phyloP scores from a whole-genome alignment of 1,140 invertebrate genomes.

The Spodoptera frugiperda region DNA sequence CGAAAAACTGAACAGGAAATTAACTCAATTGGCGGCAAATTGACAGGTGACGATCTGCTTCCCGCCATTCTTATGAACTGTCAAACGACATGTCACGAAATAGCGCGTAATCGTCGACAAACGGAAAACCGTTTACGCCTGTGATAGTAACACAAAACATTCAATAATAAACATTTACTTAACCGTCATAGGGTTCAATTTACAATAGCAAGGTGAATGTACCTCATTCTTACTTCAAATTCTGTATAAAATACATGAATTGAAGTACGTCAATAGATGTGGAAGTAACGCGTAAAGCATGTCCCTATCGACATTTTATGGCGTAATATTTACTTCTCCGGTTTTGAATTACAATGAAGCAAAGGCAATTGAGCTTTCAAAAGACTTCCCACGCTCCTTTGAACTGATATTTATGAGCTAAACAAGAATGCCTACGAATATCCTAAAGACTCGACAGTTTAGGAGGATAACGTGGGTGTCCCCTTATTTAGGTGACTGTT shows the following conservation, averaged over 20 bases:
- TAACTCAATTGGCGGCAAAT: constrained; percentile 9
- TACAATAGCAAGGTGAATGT: not conserved
- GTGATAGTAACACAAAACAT: not conserved
- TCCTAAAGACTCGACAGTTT: constrained; percentile 23
- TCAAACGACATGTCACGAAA: constrained; percentile 35
- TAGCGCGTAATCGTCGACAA: constrained; percentile 22
- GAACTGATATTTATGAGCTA: constrained; percentile 33
- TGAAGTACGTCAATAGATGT: constrained; percentile 32
- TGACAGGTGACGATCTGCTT: constrained; percentile 35
- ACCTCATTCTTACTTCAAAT: constrained; percentile 19
- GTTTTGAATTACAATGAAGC: constrained; percentile 44
- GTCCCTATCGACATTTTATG: constrained; percentile 42
- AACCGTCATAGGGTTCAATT: not conserved
- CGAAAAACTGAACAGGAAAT: constrained; percentile 36
- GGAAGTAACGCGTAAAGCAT: constrained; percentile 39
- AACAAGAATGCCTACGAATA: constrained; percentile 34
- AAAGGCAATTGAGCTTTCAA: constrained; percentile 47
- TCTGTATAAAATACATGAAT: constrained; percentile 18
- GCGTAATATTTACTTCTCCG: constrained; percentile 35
- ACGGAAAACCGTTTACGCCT: constrained; percentile 23
- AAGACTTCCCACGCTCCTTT: constrained; percentile 40
- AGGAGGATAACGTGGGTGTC: constrained; percentile 27
- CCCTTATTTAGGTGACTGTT: not conserved
- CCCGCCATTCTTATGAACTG: constrained; percentile 31
- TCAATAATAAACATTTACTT: not conserved